Percentiles rank a stretch among this genome's conserved stretches.
phyloP scores from a whole-genome alignment of 2,797 vertebrate genomes.

The Hapalemur alaotrensis region DNA sequence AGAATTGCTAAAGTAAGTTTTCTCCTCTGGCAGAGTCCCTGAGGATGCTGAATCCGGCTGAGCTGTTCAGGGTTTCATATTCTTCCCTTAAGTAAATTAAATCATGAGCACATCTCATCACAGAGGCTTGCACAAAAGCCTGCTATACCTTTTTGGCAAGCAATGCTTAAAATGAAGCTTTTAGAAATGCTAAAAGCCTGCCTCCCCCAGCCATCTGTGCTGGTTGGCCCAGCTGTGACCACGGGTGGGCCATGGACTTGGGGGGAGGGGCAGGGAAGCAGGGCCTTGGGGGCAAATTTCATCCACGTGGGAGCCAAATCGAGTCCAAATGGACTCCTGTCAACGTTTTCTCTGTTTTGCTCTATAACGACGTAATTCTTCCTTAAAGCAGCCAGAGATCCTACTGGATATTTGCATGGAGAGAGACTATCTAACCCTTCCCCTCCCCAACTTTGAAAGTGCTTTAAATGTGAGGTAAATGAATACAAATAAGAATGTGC shows the following conservation, averaged over 20 bases:
- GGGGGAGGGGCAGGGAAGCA: background rate
- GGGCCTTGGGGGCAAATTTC: background rate
- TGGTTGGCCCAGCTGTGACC: background rate
- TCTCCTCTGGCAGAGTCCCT: slow-evolving; percentile 55
- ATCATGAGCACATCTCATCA: slow-evolving; percentile 16
- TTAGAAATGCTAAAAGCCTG: slow-evolving; percentile 17
- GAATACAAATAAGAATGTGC: slow-evolving; percentile 68
- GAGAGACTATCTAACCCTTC: background rate
- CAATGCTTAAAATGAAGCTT: slow-evolving; percentile 36
- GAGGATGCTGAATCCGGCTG: slow-evolving; percentile 49
- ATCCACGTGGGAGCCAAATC: background rate
- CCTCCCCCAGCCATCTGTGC: slow-evolving; percentile 13
- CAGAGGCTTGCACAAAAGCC: slow-evolving; percentile 24
- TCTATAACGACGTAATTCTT: background rate
- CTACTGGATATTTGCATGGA: background rate
- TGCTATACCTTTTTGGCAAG: slow-evolving; percentile 61
- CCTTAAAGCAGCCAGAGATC: background rate
- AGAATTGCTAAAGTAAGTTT: slow-evolving; percentile 72
- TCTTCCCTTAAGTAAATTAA: slow-evolving; percentile 67
- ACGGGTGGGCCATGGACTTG: background rate
- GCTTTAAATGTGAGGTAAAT: slow-evolving; percentile 68
- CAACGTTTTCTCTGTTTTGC: background rate
- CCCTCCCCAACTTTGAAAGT: background rate
- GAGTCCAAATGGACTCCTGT: background rate
- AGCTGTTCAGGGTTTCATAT: slow-evolving; percentile 64